Base-by-base conservation (phyloP, 2,797 vertebrate species). In the Lagodon rhomboides region DNA sequence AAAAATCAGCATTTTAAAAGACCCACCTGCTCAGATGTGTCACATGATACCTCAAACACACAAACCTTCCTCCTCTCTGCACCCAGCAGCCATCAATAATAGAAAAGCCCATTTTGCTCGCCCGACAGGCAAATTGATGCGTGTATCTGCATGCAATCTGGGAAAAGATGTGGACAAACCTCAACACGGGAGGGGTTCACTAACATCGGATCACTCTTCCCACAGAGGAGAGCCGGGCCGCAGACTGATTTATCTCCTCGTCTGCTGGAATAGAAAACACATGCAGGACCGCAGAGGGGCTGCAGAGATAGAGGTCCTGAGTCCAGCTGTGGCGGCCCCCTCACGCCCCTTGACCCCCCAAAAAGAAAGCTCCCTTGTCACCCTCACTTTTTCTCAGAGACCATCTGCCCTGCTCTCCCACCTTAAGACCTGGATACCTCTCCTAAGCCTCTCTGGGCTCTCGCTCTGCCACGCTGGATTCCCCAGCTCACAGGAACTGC, bases 241-340 rank as follows among this genome's bases (percentile, higher is more conserved):
- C 54, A 44, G 82, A 13, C 51, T 86, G 86, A 89, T 90, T 86
- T 88, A 91, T 80, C 44, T 58, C 43, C 62, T 44, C 20, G 47
- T 62, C 43, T 78, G 74, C 38, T 20, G 20, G 43, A 84, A 85
- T 72, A 68, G 58, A 83, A 87, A 91, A 88, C 88, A 89, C 43
- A 70, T 77, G 84, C 50, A 34, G 34, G 34, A 34, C 34, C 34
- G 60, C 58, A 17, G 62, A 51, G 20, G 54, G 17, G 16, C 38
- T 64, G 73, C 67, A 59, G 80, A 69, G 61, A 69, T 51, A 0
- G 43, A 0, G 43, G 73, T 38, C 27, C 55, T 12, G 54, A 49
- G 50, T 80, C 84, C 89, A 90, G 83, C 87, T 83, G 90, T 38
- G 77, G 74, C 46, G 10, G 56, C 44, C 71, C 44, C 71, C 72